Evolutionary conservation across 2,113 vertebrate species (phyloP).

Genomic region (Gymnogyps californianus): DNA sequence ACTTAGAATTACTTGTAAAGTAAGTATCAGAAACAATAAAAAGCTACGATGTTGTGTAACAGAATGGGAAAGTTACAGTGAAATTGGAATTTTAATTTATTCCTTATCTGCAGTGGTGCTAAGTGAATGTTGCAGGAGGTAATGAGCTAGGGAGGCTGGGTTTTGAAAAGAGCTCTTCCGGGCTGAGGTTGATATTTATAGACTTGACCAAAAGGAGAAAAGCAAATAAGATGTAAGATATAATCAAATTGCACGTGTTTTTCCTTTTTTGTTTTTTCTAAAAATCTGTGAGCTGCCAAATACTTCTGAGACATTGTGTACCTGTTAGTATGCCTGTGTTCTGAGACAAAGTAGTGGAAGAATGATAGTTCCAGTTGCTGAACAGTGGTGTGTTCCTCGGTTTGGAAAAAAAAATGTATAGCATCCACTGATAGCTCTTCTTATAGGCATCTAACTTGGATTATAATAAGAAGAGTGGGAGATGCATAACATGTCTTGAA

Average conservation of each 20-base stretch:
- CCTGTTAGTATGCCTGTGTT: neutral
- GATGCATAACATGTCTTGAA: neutral
- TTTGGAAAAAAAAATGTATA: neutral
- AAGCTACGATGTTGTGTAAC: neutral
- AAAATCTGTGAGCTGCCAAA: neutral
- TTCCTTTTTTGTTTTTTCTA: neutral
- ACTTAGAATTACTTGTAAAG: neutral
- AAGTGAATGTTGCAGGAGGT: neutral
- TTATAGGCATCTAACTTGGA: neutral
- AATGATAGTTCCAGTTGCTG: neutral
- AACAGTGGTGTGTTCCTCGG: neutral
- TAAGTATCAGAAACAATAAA: neutral
- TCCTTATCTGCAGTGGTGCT: neutral
- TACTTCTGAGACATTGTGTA: neutral
- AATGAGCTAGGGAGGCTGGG: neutral
- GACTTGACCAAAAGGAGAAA: neutral
- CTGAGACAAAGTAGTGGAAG: neutral
- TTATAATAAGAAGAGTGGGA: neutral
- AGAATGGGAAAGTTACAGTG: neutral
- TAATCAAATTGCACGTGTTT: neutral
- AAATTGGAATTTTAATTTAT: neutral
- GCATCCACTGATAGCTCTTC: neutral
- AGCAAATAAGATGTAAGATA: neutral
- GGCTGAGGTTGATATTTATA: neutral
- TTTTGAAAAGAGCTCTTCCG: neutral